A percentile compares a stretch with the other conserved stretches of the same genome.
Conservation (phyloP, 1,140 invertebrate genomes). For the Drosophila jambulina region DNA sequence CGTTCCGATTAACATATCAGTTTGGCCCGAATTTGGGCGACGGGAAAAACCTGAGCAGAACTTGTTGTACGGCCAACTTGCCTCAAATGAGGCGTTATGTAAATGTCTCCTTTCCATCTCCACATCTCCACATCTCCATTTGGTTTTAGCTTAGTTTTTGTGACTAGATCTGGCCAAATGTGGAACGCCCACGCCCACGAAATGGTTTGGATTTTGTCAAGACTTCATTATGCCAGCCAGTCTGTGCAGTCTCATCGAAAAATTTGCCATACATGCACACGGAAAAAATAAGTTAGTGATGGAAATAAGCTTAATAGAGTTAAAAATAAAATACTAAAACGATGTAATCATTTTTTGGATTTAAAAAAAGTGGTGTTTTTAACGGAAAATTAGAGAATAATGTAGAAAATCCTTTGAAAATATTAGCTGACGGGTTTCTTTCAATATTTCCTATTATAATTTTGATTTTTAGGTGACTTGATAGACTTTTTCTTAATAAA, state of each 20-base stretch:
- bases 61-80: constrained; percentile 41
- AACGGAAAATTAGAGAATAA: neutral
- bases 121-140: constrained; percentile 14
- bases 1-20: constrained; percentile 48
- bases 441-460: no score
- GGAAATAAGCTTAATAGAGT: neutral
- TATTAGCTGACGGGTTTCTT: neutral
- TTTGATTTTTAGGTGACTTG: no score
- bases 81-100: constrained; percentile 60
- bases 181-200: constrained; percentile 55
- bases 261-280: constrained; percentile 34
- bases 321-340: neutral
- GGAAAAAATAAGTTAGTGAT: neutral
- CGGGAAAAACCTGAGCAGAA: constrained; percentile 38
- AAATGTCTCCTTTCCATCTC: constrained; percentile 32
- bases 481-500: no score
- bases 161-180: constrained; percentile 62
- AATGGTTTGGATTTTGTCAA: constrained; percentile 47
- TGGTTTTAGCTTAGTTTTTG: constrained; percentile 45
- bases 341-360: neutral
- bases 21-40: constrained; percentile 35
- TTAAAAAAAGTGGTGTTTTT: neutral
- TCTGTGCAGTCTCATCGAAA: constrained; percentile 49
- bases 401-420: rapidly evolving
- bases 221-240: constrained; percentile 62